Evolutionary conservation across 2,797 vertebrate genomes (phyloP).

Genomic region (Onychomys torridus): DNA sequence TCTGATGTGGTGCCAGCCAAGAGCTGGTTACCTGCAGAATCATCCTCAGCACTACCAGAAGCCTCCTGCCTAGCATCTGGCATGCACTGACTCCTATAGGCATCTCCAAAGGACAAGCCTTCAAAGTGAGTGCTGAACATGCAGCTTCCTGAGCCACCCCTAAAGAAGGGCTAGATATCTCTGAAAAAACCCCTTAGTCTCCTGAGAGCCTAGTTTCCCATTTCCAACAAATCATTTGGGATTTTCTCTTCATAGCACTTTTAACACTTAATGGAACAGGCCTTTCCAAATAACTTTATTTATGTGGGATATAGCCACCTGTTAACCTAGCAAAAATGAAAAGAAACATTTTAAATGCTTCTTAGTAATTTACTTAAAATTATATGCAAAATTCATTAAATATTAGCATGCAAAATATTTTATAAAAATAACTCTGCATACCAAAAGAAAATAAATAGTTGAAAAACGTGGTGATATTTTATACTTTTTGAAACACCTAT

Average conservation of each 20-base stretch:
- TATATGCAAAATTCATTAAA: not conserved
- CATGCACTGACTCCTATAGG: not conserved
- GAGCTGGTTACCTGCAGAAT: not conserved
- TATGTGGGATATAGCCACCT: not conserved
- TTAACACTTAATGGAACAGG: not conserved
- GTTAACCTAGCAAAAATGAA: not conserved
- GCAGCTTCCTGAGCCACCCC: not conserved
- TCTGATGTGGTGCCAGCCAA: not conserved
- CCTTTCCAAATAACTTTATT: not conserved
- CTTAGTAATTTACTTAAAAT: not conserved
- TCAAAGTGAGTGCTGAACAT: not conserved
- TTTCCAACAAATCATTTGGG: not conserved
- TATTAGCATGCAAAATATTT: slow-evolving; percentile 8
- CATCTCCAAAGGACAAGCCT: not conserved
- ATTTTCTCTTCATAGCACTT: not conserved
- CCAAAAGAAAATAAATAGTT: slow-evolving; percentile 39
- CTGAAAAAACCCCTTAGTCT: not conserved
- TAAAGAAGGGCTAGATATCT: not conserved
- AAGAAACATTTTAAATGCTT: slow-evolving; percentile 48
- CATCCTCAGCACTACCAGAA: not conserved
- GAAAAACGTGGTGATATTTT: not conserved
- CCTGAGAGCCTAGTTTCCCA: not conserved
- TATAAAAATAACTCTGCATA: slow-evolving; percentile 26
- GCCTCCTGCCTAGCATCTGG: not conserved
- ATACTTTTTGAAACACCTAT: not conserved